A percentile compares a stretch with the other conserved stretches of the same genome.
Conservation (phyloP, 2,113 vertebrate genomes). For the Oceanodroma tethys region DNA sequence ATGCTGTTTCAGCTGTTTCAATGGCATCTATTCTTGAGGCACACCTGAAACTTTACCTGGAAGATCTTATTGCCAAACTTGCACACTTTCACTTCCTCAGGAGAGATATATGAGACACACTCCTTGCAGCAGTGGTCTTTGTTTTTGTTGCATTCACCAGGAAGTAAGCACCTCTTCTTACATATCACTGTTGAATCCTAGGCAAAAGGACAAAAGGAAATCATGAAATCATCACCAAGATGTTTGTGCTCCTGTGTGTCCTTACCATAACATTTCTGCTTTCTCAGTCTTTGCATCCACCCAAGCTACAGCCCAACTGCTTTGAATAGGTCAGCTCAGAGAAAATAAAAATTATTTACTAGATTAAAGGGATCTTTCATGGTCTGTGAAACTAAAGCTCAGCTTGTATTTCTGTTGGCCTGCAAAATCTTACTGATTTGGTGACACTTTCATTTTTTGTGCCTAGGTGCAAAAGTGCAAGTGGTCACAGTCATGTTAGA, state of each 20-base stretch:
- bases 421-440: not conserved
- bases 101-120: constrained; percentile 82
- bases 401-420: not conserved
- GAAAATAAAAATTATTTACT: not conserved
- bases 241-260: not conserved
- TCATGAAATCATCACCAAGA: not conserved
- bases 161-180: constrained; percentile 81
- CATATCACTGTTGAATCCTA: constrained; percentile 95
- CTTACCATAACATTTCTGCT: not conserved
- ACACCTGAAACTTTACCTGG: constrained; percentile 75
- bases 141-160: constrained; percentile 75
- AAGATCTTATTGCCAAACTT: constrained; percentile 91
- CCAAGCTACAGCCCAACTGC: not conserved
- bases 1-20: not conserved
- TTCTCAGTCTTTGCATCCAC: not conserved
- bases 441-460: not conserved
- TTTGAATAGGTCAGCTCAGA: not conserved
- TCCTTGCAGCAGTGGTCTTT: constrained; percentile 83
- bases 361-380: not conserved
- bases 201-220: not conserved
- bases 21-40: not conserved
- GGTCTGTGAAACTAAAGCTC: not conserved
- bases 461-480: not conserved
- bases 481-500: not conserved
- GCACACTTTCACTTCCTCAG: constrained; percentile 89